Evolutionary conservation across 2,113 vertebrate genomes (phyloP).

Genomic region (Anolis carolinensis): DNA sequence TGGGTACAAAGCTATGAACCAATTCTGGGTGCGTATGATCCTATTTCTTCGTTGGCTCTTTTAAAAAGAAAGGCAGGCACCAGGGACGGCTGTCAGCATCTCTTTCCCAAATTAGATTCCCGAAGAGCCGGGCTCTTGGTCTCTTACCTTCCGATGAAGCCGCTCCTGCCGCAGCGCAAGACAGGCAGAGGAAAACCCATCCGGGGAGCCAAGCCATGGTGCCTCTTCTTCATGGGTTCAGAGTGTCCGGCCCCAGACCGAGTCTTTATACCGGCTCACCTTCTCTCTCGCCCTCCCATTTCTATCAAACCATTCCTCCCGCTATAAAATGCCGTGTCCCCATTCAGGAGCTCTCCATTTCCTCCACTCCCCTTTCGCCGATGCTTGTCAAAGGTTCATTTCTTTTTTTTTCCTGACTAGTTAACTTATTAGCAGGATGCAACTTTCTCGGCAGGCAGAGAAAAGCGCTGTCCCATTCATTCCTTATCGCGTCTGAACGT

Average conservation of each 20-base stretch:
- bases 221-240: constrained; percentile 42
- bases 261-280: constrained; percentile 70
- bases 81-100: no score
- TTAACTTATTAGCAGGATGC: not conserved
- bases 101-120: no score
- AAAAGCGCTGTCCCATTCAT: no score
- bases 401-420: not conserved
- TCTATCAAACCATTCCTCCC: constrained; percentile 56
- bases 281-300: constrained; percentile 38
- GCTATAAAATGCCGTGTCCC: constrained; percentile 33
- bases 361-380: not conserved
- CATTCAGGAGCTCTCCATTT: not conserved
- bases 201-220: constrained; percentile 58
- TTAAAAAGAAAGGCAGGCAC: no score
- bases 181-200: constrained; percentile 54
- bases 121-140: no score
- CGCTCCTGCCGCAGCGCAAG: constrained; percentile 52
- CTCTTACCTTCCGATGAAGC: constrained; percentile 63
- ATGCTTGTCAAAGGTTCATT: not conserved
- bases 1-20: no score
- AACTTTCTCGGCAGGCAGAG: not conserved
- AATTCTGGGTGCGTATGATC: no score
- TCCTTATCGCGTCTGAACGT: no score
- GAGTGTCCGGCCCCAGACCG: constrained; percentile 60
- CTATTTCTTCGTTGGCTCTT: no score